A percentile compares a stretch with the other conserved stretches of the same genome.
These are phyloP conservation scores for Lacerta viridis DNA, from an alignment of 2,797 vertebrate species.

Conservation along the genomic window DNA sequence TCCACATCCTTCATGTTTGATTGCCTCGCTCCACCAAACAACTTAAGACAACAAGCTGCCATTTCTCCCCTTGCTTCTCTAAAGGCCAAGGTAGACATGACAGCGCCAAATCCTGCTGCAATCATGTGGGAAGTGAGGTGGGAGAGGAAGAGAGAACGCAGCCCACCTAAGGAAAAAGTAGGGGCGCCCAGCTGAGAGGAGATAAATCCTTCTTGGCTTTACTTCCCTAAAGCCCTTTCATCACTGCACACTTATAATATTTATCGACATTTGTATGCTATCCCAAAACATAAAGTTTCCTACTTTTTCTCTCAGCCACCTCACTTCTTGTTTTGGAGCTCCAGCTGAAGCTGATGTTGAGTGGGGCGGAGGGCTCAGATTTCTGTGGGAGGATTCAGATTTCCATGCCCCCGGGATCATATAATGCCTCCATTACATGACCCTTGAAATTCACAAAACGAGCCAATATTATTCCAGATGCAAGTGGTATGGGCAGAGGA, in stretches of 20 bases:
- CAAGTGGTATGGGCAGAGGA: neutral
- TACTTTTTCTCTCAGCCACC: neutral
- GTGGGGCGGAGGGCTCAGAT: neutral
- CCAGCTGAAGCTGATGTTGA: too few species aligned
- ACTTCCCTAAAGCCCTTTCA: neutral
- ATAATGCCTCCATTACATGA: neutral
- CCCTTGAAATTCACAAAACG: neutral
- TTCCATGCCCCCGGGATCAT: neutral
- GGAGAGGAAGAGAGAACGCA: too few species aligned
- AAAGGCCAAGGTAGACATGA: neutral
- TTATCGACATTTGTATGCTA: too few species aligned
- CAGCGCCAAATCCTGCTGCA: neutral
- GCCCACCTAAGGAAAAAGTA: too few species aligned
- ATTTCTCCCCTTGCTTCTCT: neutral
- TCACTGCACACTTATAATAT: too few species aligned
- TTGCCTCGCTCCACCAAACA: neutral
- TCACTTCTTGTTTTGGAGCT: neutral
- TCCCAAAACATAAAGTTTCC: too few species aligned
- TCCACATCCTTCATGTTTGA: constrained; percentile 5
- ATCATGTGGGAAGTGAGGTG: neutral
- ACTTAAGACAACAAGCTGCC: constrained; percentile 3
- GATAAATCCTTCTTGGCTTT: neutral
- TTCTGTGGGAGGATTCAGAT: neutral
- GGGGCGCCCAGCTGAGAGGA: too few species aligned
- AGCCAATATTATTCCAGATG: neutral